These are phyloP conservation scores for Manis pentadactyla DNA, from an alignment of 2,797 vertebrate genomes.

Conservation along the genomic window DNA sequence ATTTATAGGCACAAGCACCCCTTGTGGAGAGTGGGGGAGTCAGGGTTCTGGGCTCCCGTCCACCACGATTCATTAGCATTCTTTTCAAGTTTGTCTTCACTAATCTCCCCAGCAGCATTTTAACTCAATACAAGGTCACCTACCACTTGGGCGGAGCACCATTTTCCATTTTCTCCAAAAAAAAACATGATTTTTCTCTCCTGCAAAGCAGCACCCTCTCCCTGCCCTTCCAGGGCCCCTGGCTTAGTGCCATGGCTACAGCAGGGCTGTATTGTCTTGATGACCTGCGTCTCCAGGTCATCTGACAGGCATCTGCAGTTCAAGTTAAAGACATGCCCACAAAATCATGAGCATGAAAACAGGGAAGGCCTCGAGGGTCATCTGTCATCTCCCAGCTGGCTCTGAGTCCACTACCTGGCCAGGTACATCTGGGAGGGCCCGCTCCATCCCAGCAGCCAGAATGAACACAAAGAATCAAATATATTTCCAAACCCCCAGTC, in stretches of 20 bases:
- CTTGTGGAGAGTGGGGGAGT: background rate
- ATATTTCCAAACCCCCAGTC: rapidly evolving
- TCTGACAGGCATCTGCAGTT: too few species aligned
- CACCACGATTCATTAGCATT: constrained; percentile 25
- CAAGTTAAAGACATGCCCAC: background rate
- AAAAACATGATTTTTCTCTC: background rate
- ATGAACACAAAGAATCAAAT: background rate
- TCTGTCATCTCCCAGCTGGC: background rate
- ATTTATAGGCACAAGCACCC: constrained; percentile 37
- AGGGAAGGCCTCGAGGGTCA: background rate
- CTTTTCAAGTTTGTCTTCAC: constrained; percentile 31
- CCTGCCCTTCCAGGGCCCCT: background rate
- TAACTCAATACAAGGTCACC: constrained; percentile 64
- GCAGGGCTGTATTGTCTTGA: background rate
- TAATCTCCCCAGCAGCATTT: constrained; percentile 54
- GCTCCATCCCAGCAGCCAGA: background rate
- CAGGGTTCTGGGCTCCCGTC: background rate
- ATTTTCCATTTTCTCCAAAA: background rate
- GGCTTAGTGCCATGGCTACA: rapidly evolving
- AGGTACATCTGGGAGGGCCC: background rate
- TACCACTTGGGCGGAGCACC: constrained; percentile 20
- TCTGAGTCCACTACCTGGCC: background rate
- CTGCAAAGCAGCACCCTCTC: background rate
- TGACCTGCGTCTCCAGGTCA: background rate
- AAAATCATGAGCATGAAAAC: background rate